A percentile compares a stretch with the other conserved stretches of the same genome.
Conservation (phyloP, 1,140 invertebrate genomes). For the Brachionus calyciflorus region DNA sequence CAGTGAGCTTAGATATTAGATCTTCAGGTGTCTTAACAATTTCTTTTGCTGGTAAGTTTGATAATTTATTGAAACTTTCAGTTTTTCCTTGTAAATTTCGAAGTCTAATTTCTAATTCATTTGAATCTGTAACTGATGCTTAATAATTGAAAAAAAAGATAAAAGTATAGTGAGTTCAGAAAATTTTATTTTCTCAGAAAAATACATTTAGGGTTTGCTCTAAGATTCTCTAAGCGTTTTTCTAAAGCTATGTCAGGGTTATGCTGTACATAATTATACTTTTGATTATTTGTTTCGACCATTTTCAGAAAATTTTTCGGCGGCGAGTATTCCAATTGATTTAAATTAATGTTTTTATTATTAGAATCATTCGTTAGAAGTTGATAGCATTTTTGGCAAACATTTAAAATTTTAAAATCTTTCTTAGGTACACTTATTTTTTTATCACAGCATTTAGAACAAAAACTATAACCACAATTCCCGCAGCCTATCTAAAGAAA, state of each 20-base stretch:
- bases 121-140: not conserved
- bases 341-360: constrained; percentile 11
- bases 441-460: constrained; percentile 55
- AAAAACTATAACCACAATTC: constrained; percentile 60
- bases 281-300: constrained; percentile 41
- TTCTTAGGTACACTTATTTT: constrained; percentile 54
- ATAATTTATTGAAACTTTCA: not conserved
- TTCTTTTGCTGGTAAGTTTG: constrained; percentile 34
- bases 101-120: not conserved
- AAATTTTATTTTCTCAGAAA: not conserved
- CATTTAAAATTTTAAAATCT: constrained; percentile 55
- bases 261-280: not conserved
- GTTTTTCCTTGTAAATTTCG: not conserved
- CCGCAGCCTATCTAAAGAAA: constrained; percentile 54
- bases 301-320: constrained; percentile 51
- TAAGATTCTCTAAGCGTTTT: not conserved
- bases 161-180: not conserved
- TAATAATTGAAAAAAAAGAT: too few species aligned
- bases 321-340: constrained; percentile 48
- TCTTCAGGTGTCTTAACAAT: constrained; percentile 15
- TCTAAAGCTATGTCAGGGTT: constrained; percentile 1
- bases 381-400: constrained; percentile 52
- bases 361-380: constrained; percentile 40
- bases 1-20: constrained; percentile 10
- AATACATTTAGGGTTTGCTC: not conserved